Evolutionary conservation across 2,888 invertebrate genomes (phyloP), one percentile per base, ranked within the genome.

Genomic region (Prosopocoilus inquinatus): DNA sequence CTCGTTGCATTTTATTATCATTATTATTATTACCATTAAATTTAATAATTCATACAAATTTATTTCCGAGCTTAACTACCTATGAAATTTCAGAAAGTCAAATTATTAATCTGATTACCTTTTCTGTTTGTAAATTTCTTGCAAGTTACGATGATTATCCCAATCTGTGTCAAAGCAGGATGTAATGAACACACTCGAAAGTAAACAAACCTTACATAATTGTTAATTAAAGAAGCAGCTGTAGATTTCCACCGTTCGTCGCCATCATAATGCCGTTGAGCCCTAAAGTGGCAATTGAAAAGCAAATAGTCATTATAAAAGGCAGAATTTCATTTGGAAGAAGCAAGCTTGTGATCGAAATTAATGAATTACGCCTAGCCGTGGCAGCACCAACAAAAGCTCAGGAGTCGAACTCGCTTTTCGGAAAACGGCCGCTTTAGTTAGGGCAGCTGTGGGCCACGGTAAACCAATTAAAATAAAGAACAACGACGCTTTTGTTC

Each of bases 401-500:
- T 47, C 53, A 47, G 58, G 59, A 43, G 11, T 36, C 36, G 59
- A 61, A 60, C 59, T 61, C 57, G 63, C 60, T 61, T 61, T 64
- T 67, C 64, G 66, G 66, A 66, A 67, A 68, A 65, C 61, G 61
- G 65, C 53, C 62, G 57, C 64, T 63, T 65, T 61, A 58, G n/a
- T n/a, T n/a, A n/a, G n/a, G 64, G 63, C 69, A 65, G 67, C 67
- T 63, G 63, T 57, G 63, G 65, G 53, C 62, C 65, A 61, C 64
- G 63, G 62, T 69, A 68, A 70, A 69, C 67, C 68, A 71, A 70
- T 70, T 71, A 70, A 68, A 68, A 64, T 65, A 67, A 69, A 69
- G 68, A 68, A 67, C 66, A 59, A 59, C 59, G 61, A 60, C 53
- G 64, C 67, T 69, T 68, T 70, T 64, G 66, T 67, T 66, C 64